Evolutionary conservation across 2,888 invertebrate species (phyloP), one percentile per base, ranked within the genome.

Genomic region (Lithophane semibrunnea): DNA sequence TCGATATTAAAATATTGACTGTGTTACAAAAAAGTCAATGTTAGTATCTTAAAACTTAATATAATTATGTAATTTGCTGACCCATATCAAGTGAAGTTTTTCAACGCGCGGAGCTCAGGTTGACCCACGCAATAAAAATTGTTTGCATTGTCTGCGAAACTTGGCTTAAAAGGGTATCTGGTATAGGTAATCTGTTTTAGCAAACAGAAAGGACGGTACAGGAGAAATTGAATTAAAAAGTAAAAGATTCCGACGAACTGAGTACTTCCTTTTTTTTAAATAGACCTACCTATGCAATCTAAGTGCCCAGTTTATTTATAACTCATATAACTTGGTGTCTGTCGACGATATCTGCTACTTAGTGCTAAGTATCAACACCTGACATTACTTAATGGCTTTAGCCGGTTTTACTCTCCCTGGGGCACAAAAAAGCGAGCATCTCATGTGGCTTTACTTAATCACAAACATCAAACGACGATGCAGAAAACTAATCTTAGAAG

Each of bases 401-500:
- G 69, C 83, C 61, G 75, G 72, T 73, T 79, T 60, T 54, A 79
- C 29, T 73, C 73, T 70, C 69, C 69, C 37, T 49, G 13, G 54
- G 54, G 65, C 42, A 54, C 52, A 65, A 83, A 80, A 72, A 83
- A 76, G 21, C 56, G 54, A n/a, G 8, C 69, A 67, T 67, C 52
- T 56, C 70, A 64, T 54, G 54, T 73, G 29, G 61, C 58, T 79
- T 82, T 83, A 69, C 83, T 66, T 83, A 83, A 80, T 80, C 73
- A 73, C 66, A 67, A 83, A 80, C 73, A 83, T 83, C 76, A 76
- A 83, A 64, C 70, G 66, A 44, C 76, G 73, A 63, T 76, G 72
- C 76, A 83, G 83, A 80, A 83, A 83, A 83, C 66, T 76, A 81
- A 83, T 82, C 79, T 85, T 37, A 66, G 78, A 84, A 79, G 69